A percentile compares a stretch with the other conserved stretches of the same genome.
These are phyloP conservation scores for Pelmatolapia mariae DNA, from an alignment of 2,113 vertebrate species.

Conservation along the genomic window DNA sequence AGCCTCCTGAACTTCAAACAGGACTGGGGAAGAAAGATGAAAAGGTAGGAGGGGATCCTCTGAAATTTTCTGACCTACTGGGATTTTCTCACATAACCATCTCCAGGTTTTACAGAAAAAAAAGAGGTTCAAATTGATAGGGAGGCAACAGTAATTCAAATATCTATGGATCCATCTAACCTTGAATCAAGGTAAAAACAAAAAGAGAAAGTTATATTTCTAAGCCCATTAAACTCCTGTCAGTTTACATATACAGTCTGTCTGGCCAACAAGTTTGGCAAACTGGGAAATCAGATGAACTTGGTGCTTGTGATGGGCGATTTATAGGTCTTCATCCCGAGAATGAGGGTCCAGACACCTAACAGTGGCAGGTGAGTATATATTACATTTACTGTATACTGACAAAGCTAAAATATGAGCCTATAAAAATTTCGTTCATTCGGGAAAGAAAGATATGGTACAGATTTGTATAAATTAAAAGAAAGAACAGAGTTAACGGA, in stretches of 20 bases:
- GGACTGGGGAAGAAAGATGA: background rate
- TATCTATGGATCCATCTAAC: background rate
- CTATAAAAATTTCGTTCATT: background rate
- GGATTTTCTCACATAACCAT: background rate
- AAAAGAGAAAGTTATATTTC: background rate
- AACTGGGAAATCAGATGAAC: background rate
- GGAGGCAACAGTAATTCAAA: background rate
- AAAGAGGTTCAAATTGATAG: background rate
- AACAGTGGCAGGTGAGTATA: background rate
- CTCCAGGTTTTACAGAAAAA: background rate
- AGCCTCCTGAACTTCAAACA: background rate
- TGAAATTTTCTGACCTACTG: background rate
- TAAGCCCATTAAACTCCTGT: background rate
- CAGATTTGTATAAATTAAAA: background rate
- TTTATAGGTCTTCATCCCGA: background rate
- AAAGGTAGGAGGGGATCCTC: background rate
- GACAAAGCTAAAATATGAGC: background rate
- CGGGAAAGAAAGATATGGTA: accelerated
- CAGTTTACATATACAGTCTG: background rate
- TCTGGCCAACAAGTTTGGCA: background rate
- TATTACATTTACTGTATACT: background rate
- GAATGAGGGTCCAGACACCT: background rate
- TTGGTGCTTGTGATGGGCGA: background rate
- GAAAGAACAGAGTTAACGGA: background rate
- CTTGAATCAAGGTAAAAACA: background rate